Percentiles rank a stretch among this genome's conserved stretches.
These are phyloP conservation scores for Phoenicopterus ruber DNA, from an alignment of 2,113 vertebrate species.

Conservation along the genomic window DNA sequence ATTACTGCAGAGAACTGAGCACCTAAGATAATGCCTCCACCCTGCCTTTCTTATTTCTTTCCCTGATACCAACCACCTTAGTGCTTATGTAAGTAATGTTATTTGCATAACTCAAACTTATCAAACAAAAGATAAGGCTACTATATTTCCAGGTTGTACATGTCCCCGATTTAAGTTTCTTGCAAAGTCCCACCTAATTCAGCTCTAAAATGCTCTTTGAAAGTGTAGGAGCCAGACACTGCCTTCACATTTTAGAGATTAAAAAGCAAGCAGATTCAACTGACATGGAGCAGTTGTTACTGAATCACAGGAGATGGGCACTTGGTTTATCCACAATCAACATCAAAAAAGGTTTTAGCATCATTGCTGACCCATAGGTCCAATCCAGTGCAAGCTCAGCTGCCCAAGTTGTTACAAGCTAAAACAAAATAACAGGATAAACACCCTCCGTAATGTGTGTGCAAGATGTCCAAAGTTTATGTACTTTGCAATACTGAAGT, in stretches of 20 bases:
- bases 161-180: not conserved
- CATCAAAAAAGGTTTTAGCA: not conserved
- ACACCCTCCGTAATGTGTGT: not conserved
- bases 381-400: not conserved
- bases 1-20: not conserved
- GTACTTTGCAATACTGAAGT: not conserved
- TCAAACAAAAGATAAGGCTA: not conserved
- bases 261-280: not conserved
- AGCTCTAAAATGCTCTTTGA: not conserved
- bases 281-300: not conserved
- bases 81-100: not conserved
- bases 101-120: not conserved
- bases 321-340: not conserved
- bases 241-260: not conserved
- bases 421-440: not conserved
- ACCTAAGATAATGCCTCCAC: not conserved
- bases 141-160: not conserved
- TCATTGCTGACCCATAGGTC: not conserved
- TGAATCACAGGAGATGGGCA: not conserved
- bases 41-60: not conserved
- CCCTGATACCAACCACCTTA: not conserved
- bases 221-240: not conserved
- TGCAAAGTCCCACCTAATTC: not conserved
- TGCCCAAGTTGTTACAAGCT: not conserved
- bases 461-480: not conserved